phyloP scores from a whole-genome alignment of 2,797 vertebrate genomes.

The Chromobotia macracanthus region DNA sequence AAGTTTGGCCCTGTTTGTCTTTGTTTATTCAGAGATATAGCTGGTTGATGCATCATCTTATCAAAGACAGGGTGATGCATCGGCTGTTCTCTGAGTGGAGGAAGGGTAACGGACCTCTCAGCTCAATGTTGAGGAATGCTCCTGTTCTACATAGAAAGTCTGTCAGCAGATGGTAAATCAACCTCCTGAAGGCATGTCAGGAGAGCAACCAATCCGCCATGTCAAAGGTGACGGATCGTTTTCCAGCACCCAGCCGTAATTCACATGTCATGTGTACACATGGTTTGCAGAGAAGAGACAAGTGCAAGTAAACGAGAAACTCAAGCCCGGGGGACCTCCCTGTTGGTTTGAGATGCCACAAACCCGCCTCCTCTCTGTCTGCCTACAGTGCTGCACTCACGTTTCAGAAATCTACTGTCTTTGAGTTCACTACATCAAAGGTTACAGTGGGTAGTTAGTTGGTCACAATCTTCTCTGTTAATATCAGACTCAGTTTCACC shows the following conservation, averaged over 20 bases:
- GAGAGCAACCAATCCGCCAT: slow-evolving; percentile 68
- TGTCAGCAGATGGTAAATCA: slow-evolving; percentile 67
- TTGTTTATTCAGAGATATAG: slow-evolving; percentile 16
- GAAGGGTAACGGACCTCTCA: slow-evolving; percentile 51
- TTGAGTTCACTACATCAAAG: neutral
- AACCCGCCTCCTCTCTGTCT: slow-evolving; percentile 18
- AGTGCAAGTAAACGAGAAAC: slow-evolving; percentile 53
- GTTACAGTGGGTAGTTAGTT: neutral
- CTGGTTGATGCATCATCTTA: slow-evolving; percentile 22
- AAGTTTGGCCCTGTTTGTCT: slow-evolving; percentile 2
- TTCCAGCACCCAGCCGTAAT: slow-evolving; percentile 68
- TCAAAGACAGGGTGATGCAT: neutral
- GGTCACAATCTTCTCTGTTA: slow-evolving; percentile 42
- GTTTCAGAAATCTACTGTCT: slow-evolving; percentile 34
- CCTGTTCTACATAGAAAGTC: slow-evolving; percentile 53
- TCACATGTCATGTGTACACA: slow-evolving; percentile 59
- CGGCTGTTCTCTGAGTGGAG: slow-evolving; percentile 27
- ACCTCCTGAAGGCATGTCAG: slow-evolving; percentile 60
- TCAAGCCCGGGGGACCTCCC: slow-evolving; percentile 38
- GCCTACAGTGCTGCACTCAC: slow-evolving; percentile 25
- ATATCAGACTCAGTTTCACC: neutral
- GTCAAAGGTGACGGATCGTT: slow-evolving; percentile 72
- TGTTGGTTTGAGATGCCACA: slow-evolving; percentile 25
- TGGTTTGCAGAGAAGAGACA: slow-evolving; percentile 51
- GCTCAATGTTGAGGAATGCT: slow-evolving; percentile 56